Base-by-base conservation (phyloP, 1,140 invertebrate species). In the Saccostrea glomerata region DNA sequence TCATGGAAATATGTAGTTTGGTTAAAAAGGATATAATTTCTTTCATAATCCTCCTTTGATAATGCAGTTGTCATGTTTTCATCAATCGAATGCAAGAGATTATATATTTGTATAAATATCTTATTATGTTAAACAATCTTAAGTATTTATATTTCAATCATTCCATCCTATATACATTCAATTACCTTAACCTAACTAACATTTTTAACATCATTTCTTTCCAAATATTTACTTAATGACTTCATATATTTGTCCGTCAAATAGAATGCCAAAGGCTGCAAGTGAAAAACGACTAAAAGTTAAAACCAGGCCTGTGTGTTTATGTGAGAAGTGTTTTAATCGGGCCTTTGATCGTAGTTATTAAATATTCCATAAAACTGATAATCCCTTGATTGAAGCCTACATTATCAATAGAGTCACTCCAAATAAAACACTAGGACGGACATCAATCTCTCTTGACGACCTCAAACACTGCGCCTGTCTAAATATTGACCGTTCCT, bases 401-500 rank as follows among this genome's bases (percentile, higher is more conserved):
- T 77, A 77, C 30, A 77, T 73, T 77, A 77, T 77, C 70, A 15
- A 77, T 20, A 77, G 70, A 77, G 70, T 77, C 70, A 77, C 25
- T 36, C 70, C 70, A 13, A 77, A 25, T 77, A 77, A 77, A 77
- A 77, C 70, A 25, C 25, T 30, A 77, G 70, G 13, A 25, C 23
- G n/a, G 17, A 77, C 13, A 25, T 36, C 70, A 77, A 77, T 36
- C 70, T 77, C 70, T 77, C 23, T 36, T 30, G 25, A 77, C 70
- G 70, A 77, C 70, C 70, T 77, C 70, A 77, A 77, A 77, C 70
- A 77, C 70, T 77, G 70, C 70, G 70, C 70, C 70, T 77, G 70
- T 77, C 70, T 77, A 77, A 77, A 77, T 77, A 77, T 77, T 77
- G 70, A 77, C 70, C 70, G 70, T 77, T 30, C 70, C 23, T 77